Evolutionary conservation across 92 coral and sea anemone genomes (phyloP).

Genomic region (Parazoanthus darwini): DNA sequence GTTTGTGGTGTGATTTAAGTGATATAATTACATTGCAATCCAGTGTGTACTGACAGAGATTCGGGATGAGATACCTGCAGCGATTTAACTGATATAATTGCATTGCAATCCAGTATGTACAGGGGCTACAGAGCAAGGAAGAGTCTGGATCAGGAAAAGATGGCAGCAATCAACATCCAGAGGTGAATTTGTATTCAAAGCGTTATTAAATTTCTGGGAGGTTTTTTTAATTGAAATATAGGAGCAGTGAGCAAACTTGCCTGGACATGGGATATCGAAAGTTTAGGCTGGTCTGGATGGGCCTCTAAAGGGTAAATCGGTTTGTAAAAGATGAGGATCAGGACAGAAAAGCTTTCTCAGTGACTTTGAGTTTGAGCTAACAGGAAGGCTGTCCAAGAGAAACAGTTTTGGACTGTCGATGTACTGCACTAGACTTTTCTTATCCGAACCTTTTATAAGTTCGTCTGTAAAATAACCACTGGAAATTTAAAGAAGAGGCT

Average conservation of each 20-base stretch:
- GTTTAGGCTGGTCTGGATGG: neutral
- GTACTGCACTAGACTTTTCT: neutral
- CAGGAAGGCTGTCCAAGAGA: neutral
- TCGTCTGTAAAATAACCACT: too few species aligned
- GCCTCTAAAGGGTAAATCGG: neutral
- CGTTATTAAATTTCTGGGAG: neutral
- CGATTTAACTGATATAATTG: neutral
- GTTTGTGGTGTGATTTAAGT: neutral
- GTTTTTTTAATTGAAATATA: neutral
- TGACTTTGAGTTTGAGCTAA: neutral
- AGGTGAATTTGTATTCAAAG: neutral
- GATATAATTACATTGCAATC: neutral
- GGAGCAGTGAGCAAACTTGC: too few species aligned
- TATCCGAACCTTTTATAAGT: too few species aligned
- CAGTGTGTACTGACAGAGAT: neutral
- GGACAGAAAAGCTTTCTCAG: neutral
- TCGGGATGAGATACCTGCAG: neutral
- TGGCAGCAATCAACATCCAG: slow-evolving; percentile 33
- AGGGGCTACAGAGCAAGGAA: slow-evolving; percentile 31
- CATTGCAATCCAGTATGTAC: slow-evolving; percentile 3
- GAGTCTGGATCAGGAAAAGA: slow-evolving; percentile 33
- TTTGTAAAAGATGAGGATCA: neutral
- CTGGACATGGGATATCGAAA: too few species aligned
- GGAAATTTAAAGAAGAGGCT: too few species aligned
- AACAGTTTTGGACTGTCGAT: neutral